Evolutionary conservation across 92 coral and sea anemone genomes (phyloP).

Genomic region (Phenganax stokvisi): DNA sequence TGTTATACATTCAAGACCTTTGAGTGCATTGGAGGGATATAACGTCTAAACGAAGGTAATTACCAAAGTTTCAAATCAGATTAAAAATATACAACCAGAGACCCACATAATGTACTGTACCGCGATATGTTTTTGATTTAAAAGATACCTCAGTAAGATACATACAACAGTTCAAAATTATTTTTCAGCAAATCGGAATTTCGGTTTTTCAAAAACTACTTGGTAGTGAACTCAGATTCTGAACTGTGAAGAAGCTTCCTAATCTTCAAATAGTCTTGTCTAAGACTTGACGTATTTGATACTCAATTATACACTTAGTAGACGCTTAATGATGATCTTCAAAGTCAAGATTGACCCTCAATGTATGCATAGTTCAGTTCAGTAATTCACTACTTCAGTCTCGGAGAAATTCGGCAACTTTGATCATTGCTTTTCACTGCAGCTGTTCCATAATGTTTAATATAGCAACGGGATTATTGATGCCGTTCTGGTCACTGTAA

Average conservation of each 20-base stretch:
- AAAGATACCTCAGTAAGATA: neutral
- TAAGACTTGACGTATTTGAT: conserved; percentile 8
- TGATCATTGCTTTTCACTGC: too few relatives aligned
- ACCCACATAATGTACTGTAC: neutral
- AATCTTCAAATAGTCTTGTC: neutral
- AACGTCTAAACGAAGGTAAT: conserved; percentile 9
- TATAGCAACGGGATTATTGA: too few relatives aligned
- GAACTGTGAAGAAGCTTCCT: neutral
- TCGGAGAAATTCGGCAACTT: too few relatives aligned
- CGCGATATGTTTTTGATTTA: neutral
- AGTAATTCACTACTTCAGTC: too few relatives aligned
- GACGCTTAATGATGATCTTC: conserved; percentile 8
- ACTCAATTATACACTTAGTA: neutral
- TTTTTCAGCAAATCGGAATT: neutral
- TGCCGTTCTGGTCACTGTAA: too few relatives aligned
- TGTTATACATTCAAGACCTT: neutral
- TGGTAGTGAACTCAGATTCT: too few relatives aligned
- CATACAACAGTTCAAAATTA: neutral
- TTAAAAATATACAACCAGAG: neutral
- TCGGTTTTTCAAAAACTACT: too few relatives aligned
- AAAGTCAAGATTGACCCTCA: neutral
- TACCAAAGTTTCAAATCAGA: neutral
- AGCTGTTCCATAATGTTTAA: too few relatives aligned
- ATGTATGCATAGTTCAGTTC: too few relatives aligned
- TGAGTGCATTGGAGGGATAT: neutral